phyloP scores from a whole-genome alignment of 2,888 invertebrate species.

The Enoplolaimus lenunculus region DNA sequence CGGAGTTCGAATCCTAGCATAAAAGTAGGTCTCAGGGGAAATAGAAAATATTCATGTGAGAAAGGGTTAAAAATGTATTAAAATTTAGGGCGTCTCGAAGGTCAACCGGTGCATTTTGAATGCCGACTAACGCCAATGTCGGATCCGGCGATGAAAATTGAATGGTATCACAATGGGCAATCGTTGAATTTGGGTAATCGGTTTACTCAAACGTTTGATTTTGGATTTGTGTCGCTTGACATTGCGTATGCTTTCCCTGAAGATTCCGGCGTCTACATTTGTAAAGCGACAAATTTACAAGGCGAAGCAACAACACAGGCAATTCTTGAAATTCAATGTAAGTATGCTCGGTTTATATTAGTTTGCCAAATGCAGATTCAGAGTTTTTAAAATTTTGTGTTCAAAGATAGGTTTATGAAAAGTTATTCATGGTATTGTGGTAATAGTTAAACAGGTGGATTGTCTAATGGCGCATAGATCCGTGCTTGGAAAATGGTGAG shows the following conservation, averaged over 20 bases:
- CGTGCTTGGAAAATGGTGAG: no score
- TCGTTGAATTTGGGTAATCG: constrained; percentile 34
- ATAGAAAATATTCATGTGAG: no score
- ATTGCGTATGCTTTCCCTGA: constrained; percentile 70
- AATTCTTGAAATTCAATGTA: constrained; percentile 28
- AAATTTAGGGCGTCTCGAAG: constrained; percentile 55
- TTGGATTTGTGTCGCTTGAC: constrained; percentile 79
- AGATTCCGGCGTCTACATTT: constrained; percentile 79
- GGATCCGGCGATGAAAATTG: constrained; percentile 74
- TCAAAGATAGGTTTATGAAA: no score
- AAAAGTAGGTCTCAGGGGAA: no score
- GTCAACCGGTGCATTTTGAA: constrained; percentile 77
- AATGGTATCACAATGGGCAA: constrained; percentile 56
- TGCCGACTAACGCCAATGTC: constrained; percentile 78
- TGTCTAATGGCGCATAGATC: no score
- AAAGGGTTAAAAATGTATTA: no score
- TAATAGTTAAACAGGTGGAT: no score
- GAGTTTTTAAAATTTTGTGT: no score
- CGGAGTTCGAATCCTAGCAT: no score
- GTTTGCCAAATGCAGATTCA: no score
- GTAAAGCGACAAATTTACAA: constrained; percentile 39
- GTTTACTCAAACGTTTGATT: constrained; percentile 50
- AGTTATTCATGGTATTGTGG: no score
- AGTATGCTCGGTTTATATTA: not conserved
- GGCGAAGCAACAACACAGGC: constrained; percentile 31